Base-by-base conservation (phyloP, 2,888 invertebrate species). In the Sicus ferrugineus region DNA sequence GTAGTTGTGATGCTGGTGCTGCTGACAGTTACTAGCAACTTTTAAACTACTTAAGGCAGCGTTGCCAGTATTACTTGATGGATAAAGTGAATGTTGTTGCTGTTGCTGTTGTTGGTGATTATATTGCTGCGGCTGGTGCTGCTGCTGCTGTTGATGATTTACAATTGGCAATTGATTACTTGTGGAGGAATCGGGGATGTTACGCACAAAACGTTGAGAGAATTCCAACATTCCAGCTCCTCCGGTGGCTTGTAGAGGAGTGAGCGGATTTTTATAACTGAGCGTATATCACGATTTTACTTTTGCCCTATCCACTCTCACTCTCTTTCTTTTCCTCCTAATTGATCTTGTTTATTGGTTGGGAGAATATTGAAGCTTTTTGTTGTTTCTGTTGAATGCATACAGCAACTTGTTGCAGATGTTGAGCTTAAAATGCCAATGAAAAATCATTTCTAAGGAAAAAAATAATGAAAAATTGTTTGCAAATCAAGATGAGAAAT, bases 161-260 rank as follows among this genome's bases (percentile, higher is more conserved):
- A 67, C 48, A 30, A 59, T 67, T 59, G 67, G 67, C 59, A 67
- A 67, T 67, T 67, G 67, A 67, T 76, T 79, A 79, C 77, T 78
- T 76, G 77, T 77, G 80, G 81, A 83, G 84, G 83, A 82, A 80
- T 90, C 91, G 82, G 88, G 88, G 87, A 90, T 90, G 88, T 90
- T 89, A 86, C 91, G 90, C 86, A 89, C 88, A 83, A 91, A 91
- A 88, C 91, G 89, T 88, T 84, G 84, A 79, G 84, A 83, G 81
- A 84, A 83, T 81, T 85, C 85, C 84, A 85, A 85, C 85, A 85
- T 85, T 85, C 84, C 84, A 81, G 76, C 76, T 78, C 75, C 75
- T 75, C 70, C 73, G 70, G 70, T 73, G 72, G 69, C 71, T 67
- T 69, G 71, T 69, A 72, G 73, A 75, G 75, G 76, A 76, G 73